A percentile compares a stretch with the other conserved stretches of the same genome.
phyloP scores from a whole-genome alignment of 2,113 vertebrate species.

The Nibea albiflora region DNA sequence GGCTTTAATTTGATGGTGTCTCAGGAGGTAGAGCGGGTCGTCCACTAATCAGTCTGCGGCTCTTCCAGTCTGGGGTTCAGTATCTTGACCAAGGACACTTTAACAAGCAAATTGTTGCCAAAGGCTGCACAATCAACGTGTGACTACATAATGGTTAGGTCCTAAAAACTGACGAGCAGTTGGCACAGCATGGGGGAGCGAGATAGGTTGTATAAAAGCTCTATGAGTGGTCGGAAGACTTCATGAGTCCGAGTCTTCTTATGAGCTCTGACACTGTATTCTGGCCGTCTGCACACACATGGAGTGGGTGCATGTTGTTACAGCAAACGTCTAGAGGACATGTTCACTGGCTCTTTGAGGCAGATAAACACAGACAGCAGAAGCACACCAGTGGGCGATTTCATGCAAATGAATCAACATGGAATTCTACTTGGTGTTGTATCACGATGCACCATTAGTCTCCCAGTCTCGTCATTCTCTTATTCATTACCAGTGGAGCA shows the following conservation, averaged over 20 bases:
- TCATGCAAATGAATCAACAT: constrained; percentile 41
- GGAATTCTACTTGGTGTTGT: constrained; percentile 17
- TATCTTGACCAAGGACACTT: too few relatives aligned
- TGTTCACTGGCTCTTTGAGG: constrained; percentile 29
- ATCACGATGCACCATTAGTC: constrained; percentile 37
- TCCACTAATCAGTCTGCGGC: too few relatives aligned
- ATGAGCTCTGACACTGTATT: background rate
- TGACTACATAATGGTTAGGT: too few relatives aligned
- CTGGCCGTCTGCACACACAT: constrained; percentile 7
- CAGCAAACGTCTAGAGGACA: constrained; percentile 22
- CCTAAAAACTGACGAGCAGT: too few relatives aligned
- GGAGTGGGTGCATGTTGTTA: constrained; percentile 32
- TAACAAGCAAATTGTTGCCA: too few relatives aligned
- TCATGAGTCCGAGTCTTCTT: background rate
- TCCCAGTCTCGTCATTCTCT: constrained; percentile 19
- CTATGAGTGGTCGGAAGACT: too few relatives aligned
- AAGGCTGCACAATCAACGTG: too few relatives aligned
- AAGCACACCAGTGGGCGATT: constrained; percentile 31
- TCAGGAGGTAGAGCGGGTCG: too few relatives aligned
- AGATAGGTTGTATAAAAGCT: too few relatives aligned
- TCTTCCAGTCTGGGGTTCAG: too few relatives aligned
- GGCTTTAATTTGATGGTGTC: constrained; percentile 1
- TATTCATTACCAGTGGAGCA: constrained; percentile 23
- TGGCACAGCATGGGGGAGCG: too few relatives aligned
- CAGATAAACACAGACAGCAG: constrained; percentile 38